phyloP scores from a whole-genome alignment of 2,888 invertebrate genomes.

The Bruchidius siliquastri region DNA sequence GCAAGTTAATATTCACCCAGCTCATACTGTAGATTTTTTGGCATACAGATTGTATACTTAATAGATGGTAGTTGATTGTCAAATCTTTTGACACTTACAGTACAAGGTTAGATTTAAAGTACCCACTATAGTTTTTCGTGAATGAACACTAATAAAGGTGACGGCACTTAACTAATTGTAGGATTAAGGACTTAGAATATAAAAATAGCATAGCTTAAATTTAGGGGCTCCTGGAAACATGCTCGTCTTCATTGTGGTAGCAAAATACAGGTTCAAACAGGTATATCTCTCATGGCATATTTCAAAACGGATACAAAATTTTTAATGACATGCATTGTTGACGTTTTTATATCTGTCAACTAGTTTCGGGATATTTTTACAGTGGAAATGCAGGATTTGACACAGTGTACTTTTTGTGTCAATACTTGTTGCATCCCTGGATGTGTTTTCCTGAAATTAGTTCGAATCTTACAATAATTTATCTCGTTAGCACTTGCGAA shows the following conservation, averaged over 20 bases:
- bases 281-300: conserved; percentile 41
- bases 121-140: conserved; percentile 44
- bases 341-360: background rate
- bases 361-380: background rate
- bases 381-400: background rate
- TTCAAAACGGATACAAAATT: conserved; percentile 33
- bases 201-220: conserved; percentile 34
- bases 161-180: conserved; percentile 48
- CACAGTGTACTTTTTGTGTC: background rate
- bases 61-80: conserved; percentile 38
- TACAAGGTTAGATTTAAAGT: conserved; percentile 43
- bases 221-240: conserved; percentile 22
- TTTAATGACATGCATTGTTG: background rate
- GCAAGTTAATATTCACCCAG: background rate
- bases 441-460: background rate
- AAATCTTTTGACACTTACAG: conserved; percentile 41
- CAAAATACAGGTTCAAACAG: conserved; percentile 45
- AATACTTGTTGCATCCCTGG: background rate
- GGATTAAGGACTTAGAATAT: conserved; percentile 42
- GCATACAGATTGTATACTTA: conserved; percentile 41
- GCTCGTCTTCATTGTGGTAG: conserved; percentile 48
- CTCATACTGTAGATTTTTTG: conserved; percentile 28
- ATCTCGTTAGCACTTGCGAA: background rate
- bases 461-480: background rate
- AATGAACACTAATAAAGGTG: conserved; percentile 47